phyloP scores from a whole-genome alignment of 2,888 invertebrate genomes.

The Globia sparganii region DNA sequence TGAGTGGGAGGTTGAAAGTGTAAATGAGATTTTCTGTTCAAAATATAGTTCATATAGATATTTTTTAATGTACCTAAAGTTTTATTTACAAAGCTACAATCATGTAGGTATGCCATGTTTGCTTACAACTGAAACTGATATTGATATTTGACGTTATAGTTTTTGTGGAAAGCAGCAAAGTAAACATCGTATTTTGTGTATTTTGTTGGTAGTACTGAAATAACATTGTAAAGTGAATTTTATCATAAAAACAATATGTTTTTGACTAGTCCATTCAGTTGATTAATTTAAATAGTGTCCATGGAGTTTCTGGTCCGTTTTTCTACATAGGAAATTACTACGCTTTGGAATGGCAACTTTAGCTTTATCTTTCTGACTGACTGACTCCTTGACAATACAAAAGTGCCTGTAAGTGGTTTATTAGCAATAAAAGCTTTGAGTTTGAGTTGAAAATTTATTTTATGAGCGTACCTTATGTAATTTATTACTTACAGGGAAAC shows the following conservation, averaged over 20 bases:
- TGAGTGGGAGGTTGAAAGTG: background rate
- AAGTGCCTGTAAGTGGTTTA: background rate
- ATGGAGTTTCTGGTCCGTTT: background rate
- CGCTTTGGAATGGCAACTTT: too few relatives aligned
- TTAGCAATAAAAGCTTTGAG: background rate
- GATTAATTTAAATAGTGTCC: background rate
- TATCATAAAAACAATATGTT: background rate
- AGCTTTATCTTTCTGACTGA: background rate
- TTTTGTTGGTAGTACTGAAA: constrained; percentile 10
- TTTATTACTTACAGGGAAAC: background rate
- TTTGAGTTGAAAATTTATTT: background rate
- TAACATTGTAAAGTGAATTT: constrained; percentile 7
- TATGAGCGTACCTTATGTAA: background rate
- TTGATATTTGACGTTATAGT: constrained; percentile 9
- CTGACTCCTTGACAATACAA: background rate
- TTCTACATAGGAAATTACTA: too few relatives aligned
- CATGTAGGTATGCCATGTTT: background rate
- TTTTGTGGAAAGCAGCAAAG: constrained; percentile 3
- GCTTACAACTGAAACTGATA: background rate
- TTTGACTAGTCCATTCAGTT: constrained; percentile 6
- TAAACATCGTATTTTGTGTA: background rate
- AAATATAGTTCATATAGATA: background rate
- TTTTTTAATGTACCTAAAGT: background rate
- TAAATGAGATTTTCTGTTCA: background rate
- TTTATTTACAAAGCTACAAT: background rate